These are phyloP conservation scores for Mimachlamys varia DNA, from an alignment of 2,888 invertebrate genomes.

Conservation along the genomic window DNA sequence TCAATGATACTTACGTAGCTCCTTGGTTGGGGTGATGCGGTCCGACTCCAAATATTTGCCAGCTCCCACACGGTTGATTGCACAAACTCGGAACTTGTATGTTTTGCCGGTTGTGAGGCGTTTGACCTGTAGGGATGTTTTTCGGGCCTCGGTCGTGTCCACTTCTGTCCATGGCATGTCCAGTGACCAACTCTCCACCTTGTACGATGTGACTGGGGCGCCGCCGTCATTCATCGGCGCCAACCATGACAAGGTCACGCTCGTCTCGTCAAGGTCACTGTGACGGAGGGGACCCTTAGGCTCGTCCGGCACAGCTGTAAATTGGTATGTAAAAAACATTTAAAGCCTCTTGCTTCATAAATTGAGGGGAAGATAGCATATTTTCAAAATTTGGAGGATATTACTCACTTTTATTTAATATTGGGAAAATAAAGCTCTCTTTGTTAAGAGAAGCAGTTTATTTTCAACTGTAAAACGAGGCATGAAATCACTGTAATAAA, in stretches of 20 bases:
- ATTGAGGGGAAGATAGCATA: no score
- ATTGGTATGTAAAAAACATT: not conserved
- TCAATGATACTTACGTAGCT: slow-evolving; percentile 65
- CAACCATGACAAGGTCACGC: slow-evolving; percentile 80
- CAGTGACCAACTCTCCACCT: slow-evolving; percentile 73
- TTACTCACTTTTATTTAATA: no score
- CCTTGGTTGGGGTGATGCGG: slow-evolving; percentile 67
- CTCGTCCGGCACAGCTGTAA: slow-evolving; percentile 72
- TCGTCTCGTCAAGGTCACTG: slow-evolving; percentile 66
- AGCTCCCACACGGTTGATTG: slow-evolving; percentile 77
- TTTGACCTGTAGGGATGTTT: slow-evolving; percentile 69
- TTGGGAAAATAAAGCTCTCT: no score
- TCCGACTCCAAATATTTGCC: slow-evolving; percentile 74
- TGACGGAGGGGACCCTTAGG: slow-evolving; percentile 76
- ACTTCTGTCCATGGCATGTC: slow-evolving; percentile 96
- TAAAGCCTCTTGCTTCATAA: no score
- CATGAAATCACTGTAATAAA: no score
- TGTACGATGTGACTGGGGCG: slow-evolving; percentile 78
- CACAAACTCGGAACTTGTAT: slow-evolving; percentile 79
- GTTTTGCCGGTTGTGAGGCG: slow-evolving; percentile 73
- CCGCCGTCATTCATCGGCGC: slow-evolving; percentile 81
- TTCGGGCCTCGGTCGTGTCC: slow-evolving; percentile 90
- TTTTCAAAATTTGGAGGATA: no score
- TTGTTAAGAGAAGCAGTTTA: no score
- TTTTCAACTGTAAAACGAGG: no score